A percentile compares a stretch with the other conserved stretches of the same genome.
Evolutionary conservation across 1,140 invertebrate species (phyloP).

Genomic region (Subanguina moxae): DNA sequence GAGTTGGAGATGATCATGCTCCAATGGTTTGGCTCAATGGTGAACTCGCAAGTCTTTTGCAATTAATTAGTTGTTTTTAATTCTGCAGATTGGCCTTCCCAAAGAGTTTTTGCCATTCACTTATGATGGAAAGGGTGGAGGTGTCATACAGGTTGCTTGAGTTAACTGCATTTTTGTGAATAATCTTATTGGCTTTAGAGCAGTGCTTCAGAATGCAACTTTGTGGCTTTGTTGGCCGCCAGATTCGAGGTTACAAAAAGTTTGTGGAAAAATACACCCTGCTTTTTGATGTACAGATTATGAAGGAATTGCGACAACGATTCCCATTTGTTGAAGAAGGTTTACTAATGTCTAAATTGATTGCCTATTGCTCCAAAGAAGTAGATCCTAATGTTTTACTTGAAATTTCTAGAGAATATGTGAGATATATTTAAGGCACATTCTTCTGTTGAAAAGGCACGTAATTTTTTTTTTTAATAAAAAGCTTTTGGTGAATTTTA

Average conservation of each 20-base stretch:
- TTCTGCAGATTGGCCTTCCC: slow-evolving; percentile 62
- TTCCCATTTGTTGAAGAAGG: slow-evolving; percentile 90
- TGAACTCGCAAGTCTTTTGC: too few relatives aligned
- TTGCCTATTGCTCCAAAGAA: slow-evolving; percentile 74
- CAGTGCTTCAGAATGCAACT: slow-evolving; percentile 91
- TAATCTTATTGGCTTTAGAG: slow-evolving; percentile 67
- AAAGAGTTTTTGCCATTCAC: slow-evolving; percentile 64
- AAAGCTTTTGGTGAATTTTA: too few relatives aligned
- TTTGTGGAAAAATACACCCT: too few relatives aligned
- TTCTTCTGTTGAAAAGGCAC: slow-evolving; percentile 89
- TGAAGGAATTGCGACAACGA: slow-evolving; percentile 80
- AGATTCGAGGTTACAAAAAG: slow-evolving; percentile 68
- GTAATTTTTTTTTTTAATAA: too few relatives aligned
- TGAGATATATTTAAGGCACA: slow-evolving; percentile 77
- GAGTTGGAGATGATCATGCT: slow-evolving; percentile 93
- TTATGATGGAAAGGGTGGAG: slow-evolving; percentile 62
- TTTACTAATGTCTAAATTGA: slow-evolving; percentile 84
- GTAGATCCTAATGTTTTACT: slow-evolving; percentile 49
- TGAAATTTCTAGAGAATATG: not conserved
- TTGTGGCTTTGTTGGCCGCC: slow-evolving; percentile 89
- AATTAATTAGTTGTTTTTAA: too few relatives aligned
- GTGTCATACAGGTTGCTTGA: slow-evolving; percentile 65
- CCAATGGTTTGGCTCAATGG: slow-evolving; percentile 84
- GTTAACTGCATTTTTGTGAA: not conserved
- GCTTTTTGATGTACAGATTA: too few relatives aligned